Base-by-base conservation (phyloP, 2,797 vertebrate species). In the Chaetodon trifasciatus region DNA sequence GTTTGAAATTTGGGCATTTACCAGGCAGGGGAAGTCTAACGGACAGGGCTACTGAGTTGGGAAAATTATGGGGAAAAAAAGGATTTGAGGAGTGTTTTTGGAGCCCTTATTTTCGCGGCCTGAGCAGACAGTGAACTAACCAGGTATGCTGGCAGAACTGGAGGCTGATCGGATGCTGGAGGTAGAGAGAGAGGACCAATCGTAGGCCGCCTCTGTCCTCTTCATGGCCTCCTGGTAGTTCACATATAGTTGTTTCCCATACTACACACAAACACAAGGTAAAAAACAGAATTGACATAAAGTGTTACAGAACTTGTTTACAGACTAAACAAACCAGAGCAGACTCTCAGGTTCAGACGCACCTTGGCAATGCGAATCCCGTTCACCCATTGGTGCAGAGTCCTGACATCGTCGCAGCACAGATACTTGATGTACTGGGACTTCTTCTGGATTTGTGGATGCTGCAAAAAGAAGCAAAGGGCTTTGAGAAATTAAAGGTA, bases 381-480 rank as follows among this genome's bases (percentile, higher is more conserved):
- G 44, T 98, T 99, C 88, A 99, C 96, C 98, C 98, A 99, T n/a
- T 98, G 98, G 90, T 99, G 98, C 47, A 99, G 95, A 23, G 97
- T 98, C 90, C 98, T 95, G 79, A 98, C 95, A 52, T 99, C 98
- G 81, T 99, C 98, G 64, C 98, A 99, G 90, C 98, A 99, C 84
- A 99, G 95, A 69, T 99, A 99, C 83, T 98, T 99, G 86, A 99
- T 99, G 90, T 99, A 99, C 87, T 99, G 98, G 0, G 98, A 99
- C 87, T 99, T 99, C 94, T 99, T 99, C 93, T 99, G 98, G 89
- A 99, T 99, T 90, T 99, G 98, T 58, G 98, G 98, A 85, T 99
- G 98, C 98, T 99, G 85, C 12, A 63, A 64, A 67, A 58, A 76
- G 3, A 84, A 32, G 11, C 62, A 32, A 73, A 28, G 4, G 21